These are phyloP conservation scores for Mus spretus DNA, from an alignment of 2,797 vertebrate species.

Conservation along the genomic window DNA sequence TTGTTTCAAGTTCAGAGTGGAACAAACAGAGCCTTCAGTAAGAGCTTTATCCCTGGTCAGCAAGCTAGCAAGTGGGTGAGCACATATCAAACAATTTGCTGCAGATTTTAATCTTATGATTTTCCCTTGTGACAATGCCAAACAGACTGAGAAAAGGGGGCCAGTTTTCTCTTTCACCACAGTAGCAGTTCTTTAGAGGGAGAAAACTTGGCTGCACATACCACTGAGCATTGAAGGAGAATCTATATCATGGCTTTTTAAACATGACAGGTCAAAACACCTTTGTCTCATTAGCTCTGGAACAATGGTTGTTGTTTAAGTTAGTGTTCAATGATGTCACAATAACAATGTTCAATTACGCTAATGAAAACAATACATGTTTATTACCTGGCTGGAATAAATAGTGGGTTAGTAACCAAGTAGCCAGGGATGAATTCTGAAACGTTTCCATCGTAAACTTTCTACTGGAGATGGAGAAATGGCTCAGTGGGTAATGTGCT, in stretches of 20 bases:
- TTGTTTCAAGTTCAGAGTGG: conserved; percentile 3
- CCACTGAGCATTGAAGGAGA: not conserved
- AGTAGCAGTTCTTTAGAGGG: conserved; percentile 39
- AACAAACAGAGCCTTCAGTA: conserved; percentile 23
- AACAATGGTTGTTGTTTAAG: conserved; percentile 28
- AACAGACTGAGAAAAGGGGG: not conserved
- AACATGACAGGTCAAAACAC: not conserved
- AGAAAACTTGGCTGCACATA: not conserved
- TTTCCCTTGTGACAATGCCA: not conserved
- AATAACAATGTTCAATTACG: conserved; percentile 6
- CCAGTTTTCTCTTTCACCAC: not conserved
- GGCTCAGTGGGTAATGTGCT: not conserved
- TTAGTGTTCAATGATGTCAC: conserved; percentile 23
- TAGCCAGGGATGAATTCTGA: not conserved
- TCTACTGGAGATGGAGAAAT: not conserved
- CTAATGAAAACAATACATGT: conserved; percentile 56
- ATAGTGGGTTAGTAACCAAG: not conserved
- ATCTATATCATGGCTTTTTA: not conserved
- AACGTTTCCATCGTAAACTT: conserved; percentile 48
- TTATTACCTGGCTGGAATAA: conserved; percentile 30
- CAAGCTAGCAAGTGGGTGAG: not conserved
- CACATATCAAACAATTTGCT: conserved; percentile 12
- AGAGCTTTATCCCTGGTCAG: not conserved
- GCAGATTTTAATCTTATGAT: not conserved
- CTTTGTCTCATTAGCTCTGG: conserved; percentile 26